Conservation (phyloP, 2,888 invertebrate genomes). For the Caenorhabditis sp. region DNA sequence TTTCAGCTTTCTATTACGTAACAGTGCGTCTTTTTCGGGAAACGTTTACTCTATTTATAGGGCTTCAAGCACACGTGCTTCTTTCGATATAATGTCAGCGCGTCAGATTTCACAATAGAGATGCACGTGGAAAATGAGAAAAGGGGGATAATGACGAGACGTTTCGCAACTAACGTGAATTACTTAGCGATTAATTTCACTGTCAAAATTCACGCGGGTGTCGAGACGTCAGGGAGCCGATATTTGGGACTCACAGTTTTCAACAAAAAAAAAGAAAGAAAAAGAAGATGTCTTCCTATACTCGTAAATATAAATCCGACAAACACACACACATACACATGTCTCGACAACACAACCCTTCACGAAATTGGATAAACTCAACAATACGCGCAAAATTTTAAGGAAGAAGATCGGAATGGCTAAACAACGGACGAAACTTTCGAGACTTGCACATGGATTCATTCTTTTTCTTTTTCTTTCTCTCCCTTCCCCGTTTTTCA, state of each 20-base stretch:
- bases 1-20: neutral
- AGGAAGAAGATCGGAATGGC: neutral
- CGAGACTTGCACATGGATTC: neutral
- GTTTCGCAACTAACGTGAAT: too few species aligned
- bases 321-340: conserved; percentile 5
- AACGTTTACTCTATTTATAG: conserved; percentile 22
- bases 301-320: conserved; percentile 28
- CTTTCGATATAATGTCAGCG: conserved; percentile 24
- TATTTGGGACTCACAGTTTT: too few species aligned
- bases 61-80: conserved; percentile 28
- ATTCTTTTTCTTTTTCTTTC: neutral
- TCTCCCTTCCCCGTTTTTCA: neutral
- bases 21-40: conserved; percentile 1
- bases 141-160: too few species aligned
- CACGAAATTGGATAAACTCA: conserved; percentile 39
- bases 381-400: conserved; percentile 27
- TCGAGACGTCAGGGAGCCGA: too few species aligned
- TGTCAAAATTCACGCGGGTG: too few species aligned
- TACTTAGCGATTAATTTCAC: too few species aligned
- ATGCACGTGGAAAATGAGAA: conserved; percentile 4
- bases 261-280: neutral
- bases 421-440: neutral
- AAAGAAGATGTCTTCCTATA: neutral
- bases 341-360: neutral
- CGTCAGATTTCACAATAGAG: conserved; percentile 43